phyloP scores from a whole-genome alignment of 2,113 vertebrate species.

The Rhadina sibilatrix region DNA sequence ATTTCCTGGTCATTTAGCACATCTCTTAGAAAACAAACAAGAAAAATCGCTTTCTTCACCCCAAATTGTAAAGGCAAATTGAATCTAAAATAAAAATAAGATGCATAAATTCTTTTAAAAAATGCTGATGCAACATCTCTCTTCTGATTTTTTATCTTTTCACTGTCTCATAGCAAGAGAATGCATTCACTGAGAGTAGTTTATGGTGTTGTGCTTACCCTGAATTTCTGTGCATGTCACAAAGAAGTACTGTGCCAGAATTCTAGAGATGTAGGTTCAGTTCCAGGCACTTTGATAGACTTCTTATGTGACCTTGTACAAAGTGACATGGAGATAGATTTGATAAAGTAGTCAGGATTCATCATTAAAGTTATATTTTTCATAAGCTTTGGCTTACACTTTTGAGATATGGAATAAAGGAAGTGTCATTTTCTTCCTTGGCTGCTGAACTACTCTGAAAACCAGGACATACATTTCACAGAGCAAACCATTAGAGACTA shows the following conservation, averaged over 20 bases:
- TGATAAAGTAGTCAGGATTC: neutral
- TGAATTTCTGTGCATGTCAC: neutral
- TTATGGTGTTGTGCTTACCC: neutral
- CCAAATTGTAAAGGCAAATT: neutral
- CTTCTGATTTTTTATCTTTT: neutral
- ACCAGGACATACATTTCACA: neutral
- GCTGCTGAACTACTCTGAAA: neutral
- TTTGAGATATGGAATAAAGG: neutral
- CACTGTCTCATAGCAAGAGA: neutral
- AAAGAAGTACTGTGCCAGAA: neutral
- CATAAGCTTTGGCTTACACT: neutral
- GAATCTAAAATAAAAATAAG: conserved; percentile 31
- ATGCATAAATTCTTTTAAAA: conserved; percentile 5
- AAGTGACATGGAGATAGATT: neutral
- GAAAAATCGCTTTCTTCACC: conserved; percentile 10
- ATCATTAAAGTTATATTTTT: neutral
- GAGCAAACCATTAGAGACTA: neutral
- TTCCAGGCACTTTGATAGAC: neutral
- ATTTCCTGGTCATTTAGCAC: conserved; percentile 44
- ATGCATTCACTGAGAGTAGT: neutral
- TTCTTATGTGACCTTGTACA: neutral
- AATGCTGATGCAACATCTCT: neutral
- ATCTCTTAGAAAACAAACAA: conserved; percentile 45
- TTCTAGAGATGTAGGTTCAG: neutral
- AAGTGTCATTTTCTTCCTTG: neutral